Conservation (phyloP, 2,888 invertebrate genomes). For the Elmis aenea region DNA sequence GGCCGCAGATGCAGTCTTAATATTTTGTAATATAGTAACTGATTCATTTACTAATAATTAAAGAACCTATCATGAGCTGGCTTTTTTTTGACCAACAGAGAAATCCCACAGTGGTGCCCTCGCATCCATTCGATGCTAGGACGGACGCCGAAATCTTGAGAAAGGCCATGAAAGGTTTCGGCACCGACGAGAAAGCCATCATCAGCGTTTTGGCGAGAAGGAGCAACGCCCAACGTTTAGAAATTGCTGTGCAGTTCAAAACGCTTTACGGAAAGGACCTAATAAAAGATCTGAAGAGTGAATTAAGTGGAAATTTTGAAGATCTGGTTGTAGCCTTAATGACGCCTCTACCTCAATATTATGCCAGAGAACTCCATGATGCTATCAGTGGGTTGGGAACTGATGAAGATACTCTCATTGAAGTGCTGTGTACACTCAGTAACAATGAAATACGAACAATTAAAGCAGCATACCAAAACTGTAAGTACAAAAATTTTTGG, state of each 20-base stretch:
- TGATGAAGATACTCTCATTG: conserved; percentile 79
- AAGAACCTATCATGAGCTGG: too few relatives aligned
- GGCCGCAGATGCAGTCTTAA: too few relatives aligned
- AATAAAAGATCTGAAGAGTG: conserved; percentile 79
- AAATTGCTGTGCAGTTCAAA: conserved; percentile 78
- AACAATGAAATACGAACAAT: conserved; percentile 80
- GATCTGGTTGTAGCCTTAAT: conserved; percentile 76
- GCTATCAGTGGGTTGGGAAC: conserved; percentile 83
- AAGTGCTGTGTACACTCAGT: conserved; percentile 81
- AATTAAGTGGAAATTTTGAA: conserved; percentile 84
- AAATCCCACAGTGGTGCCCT: conserved; percentile 71
- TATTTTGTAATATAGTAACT: too few relatives aligned
- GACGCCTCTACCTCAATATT: conserved; percentile 78
- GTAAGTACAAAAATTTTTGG: conserved; percentile 62
- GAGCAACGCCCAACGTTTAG: conserved; percentile 78
- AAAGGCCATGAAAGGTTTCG: conserved; percentile 90
- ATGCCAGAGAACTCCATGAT: conserved; percentile 76
- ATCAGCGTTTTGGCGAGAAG: conserved; percentile 79
- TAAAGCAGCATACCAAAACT: conserved; percentile 67
- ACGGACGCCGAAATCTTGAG: conserved; percentile 75
- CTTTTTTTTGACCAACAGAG: too few relatives aligned
- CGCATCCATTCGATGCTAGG: conserved; percentile 72
- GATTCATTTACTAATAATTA: too few relatives aligned
- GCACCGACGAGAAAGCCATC: conserved; percentile 86
- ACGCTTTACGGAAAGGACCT: conserved; percentile 83